These are phyloP conservation scores for Syngnathus typhle DNA, from an alignment of 2,113 vertebrate genomes.

Conservation along the genomic window DNA sequence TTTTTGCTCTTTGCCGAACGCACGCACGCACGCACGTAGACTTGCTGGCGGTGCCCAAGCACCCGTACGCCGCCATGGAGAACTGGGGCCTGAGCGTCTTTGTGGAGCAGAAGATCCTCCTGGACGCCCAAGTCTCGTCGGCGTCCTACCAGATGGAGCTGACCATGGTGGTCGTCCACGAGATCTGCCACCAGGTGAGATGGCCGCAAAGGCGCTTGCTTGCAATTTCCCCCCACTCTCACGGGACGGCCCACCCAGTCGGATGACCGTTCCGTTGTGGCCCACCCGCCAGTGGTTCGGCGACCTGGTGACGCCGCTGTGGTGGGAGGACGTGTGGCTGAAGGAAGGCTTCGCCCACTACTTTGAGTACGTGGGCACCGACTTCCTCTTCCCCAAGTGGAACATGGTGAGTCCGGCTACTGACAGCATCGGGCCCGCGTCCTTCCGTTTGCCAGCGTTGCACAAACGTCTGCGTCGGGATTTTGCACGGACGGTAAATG, in stretches of 20 bases:
- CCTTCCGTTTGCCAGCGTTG: too few species aligned
- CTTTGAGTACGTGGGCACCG: slow-evolving; percentile 94
- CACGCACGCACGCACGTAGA: slow-evolving; percentile 28
- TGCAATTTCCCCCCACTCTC: too few species aligned
- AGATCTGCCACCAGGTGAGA: slow-evolving; percentile 66
- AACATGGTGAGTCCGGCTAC: slow-evolving; percentile 82
- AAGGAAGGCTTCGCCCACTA: slow-evolving; percentile 98
- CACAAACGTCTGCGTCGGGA: too few species aligned
- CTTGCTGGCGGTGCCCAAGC: slow-evolving; percentile 62
- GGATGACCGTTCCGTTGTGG: too few species aligned
- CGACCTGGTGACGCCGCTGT: slow-evolving; percentile 93
- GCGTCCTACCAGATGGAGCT: slow-evolving; percentile 66
- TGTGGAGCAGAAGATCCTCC: slow-evolving; percentile 65
- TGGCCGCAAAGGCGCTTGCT: too few species aligned
- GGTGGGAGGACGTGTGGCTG: slow-evolving; percentile 99
- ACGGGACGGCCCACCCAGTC: too few species aligned
- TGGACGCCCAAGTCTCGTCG: slow-evolving; percentile 60
- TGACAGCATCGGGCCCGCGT: too few species aligned
- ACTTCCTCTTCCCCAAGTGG: slow-evolving; percentile 97
- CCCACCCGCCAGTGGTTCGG: slow-evolving; percentile 85
- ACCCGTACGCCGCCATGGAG: slow-evolving; percentile 67
- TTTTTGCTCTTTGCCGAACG: too few species aligned
- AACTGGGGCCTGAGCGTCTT: slow-evolving; percentile 67
- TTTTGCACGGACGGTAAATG: neutral
- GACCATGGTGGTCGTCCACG: slow-evolving; percentile 68